These are phyloP conservation scores for Pionites leucogaster DNA, from an alignment of 2,113 vertebrate genomes.

Conservation along the genomic window DNA sequence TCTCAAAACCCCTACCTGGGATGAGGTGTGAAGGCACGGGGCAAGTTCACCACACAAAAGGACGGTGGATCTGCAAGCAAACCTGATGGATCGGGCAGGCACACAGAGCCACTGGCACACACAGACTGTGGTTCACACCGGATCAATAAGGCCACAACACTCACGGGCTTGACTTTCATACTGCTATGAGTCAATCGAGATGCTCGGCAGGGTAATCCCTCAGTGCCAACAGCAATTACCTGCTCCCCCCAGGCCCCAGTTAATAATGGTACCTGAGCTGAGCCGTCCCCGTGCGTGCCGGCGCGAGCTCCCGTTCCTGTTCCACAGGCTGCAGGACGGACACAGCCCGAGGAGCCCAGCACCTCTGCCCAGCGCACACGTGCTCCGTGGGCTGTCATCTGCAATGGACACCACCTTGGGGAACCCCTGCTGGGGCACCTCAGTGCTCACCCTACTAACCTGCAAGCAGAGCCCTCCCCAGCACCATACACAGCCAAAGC, in stretches of 20 bases:
- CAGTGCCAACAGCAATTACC: conserved; percentile 17
- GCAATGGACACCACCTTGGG: neutral
- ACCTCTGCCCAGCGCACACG: neutral
- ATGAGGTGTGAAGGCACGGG: fast-evolving
- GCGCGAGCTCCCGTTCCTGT: neutral
- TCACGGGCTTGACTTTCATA: neutral
- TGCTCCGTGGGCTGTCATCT: neutral
- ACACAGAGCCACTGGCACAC: fast-evolving
- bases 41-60: fast-evolving
- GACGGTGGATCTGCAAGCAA: neutral
- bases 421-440: fast-evolving
- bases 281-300: neutral
- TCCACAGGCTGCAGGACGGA: fast-evolving
- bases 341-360: neutral
- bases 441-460: fast-evolving
- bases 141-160: neutral
- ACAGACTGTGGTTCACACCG: fast-evolving
- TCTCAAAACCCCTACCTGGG: no score
- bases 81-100: fast-evolving
- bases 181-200: neutral
- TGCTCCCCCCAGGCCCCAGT: neutral
- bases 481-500: fast-evolving
- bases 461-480: neutral
- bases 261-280: neutral
- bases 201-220: neutral